phyloP scores from a whole-genome alignment of 2,113 vertebrate species.

The Piprites chloris region DNA sequence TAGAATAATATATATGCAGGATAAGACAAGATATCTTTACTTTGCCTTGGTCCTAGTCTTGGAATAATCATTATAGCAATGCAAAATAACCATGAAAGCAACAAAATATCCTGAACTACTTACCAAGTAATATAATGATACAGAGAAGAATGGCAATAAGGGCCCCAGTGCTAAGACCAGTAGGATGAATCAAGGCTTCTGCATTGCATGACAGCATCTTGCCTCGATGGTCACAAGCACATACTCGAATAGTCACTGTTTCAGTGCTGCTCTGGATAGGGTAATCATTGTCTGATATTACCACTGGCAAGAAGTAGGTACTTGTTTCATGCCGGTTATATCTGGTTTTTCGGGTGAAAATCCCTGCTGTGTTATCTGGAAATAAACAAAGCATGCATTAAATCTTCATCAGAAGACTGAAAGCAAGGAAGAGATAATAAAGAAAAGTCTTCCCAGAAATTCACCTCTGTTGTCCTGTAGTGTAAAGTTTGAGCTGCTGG shows the following conservation, averaged over 20 bases:
- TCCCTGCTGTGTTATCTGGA: constrained; percentile 93
- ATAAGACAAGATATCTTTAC: neutral
- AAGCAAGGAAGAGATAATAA: neutral
- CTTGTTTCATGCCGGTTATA: constrained; percentile 89
- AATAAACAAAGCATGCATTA: constrained; percentile 21
- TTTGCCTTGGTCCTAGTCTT: neutral
- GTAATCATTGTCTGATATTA: constrained; percentile 88
- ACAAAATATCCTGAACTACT: constrained; percentile 62
- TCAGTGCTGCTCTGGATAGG: constrained; percentile 92
- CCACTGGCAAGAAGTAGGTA: constrained; percentile 88
- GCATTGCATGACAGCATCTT: constrained; percentile 93
- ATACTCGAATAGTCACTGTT: constrained; percentile 90
- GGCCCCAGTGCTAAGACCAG: constrained; percentile 94
- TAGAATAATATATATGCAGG: neutral
- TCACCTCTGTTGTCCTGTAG: constrained; percentile 94
- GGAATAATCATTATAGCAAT: neutral
- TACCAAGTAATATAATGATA: constrained; percentile 92
- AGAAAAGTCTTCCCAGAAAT: neutral
- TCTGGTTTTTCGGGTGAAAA: constrained; percentile 85
- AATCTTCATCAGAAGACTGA: neutral
- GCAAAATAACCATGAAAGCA: neutral
- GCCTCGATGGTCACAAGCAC: constrained; percentile 90
- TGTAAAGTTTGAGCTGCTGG: constrained; percentile 89
- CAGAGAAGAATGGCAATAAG: constrained; percentile 94
- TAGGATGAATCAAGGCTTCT: constrained; percentile 86